Evolutionary conservation across 2,113 vertebrate species (phyloP), one percentile per base, ranked within the genome.

Genomic region (Camelus bactrianus): DNA sequence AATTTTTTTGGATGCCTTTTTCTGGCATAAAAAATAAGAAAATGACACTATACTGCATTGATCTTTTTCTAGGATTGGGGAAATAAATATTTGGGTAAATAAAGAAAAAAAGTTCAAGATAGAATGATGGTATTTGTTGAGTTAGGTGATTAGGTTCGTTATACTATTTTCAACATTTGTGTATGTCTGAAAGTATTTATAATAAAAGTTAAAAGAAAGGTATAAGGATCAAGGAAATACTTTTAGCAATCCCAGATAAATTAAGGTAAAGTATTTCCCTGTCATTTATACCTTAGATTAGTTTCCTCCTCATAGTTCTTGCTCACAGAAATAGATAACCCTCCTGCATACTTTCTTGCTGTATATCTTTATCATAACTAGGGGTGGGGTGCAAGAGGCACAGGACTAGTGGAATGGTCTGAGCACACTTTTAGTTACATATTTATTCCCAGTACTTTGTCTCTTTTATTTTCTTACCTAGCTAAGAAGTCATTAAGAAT

Each of bases 21-120:
- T 83, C 81, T 91, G 72, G 30, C 26, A 79, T 52, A 58, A 52
- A 92, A 86, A 86, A 75, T 52, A 91, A 88, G 46, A 69, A 77
- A 76, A 14, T 50, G 81, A 54, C 11, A 58, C 42, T 17, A 6
- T 67, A 32, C 32, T 26, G 52, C 65, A 35, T 69, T 84, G 24
- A 32, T 94, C 54, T 13, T 77, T 60, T 73, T 72, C 13, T 89
- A 42, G 54, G 6, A 80, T 26, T 46, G 54, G 24, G n/a, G 88
- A 91, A 91, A 79, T 87, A 75, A 89, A 46, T 86, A 73, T 70
- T 92, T 93, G 26, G 50, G 2, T 69, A 86, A 88, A 81, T 54
- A 67, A 95, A 58, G 32, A 64, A 87, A 73, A 80, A 56, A 77
- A 30, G 14, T 20, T 32, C 70, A 67, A 58, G 54, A 77, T 75